Evolutionary conservation across 2,888 invertebrate species (phyloP).

Genomic region (Drosophila peninsularis): DNA sequence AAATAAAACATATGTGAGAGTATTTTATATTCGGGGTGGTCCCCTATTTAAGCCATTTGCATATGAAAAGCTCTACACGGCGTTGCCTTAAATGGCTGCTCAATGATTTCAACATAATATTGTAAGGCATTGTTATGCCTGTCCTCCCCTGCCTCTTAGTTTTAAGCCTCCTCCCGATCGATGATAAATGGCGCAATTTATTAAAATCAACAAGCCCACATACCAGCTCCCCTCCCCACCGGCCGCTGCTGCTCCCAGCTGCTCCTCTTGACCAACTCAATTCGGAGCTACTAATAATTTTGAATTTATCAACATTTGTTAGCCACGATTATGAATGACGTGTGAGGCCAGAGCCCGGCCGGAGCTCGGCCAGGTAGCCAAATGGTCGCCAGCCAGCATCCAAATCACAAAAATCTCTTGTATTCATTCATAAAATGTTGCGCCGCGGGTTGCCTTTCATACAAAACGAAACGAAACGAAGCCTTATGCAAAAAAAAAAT

Average conservation of each 20-base stretch:
- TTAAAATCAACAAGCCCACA: conserved; percentile 72
- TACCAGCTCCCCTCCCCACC: conserved; percentile 19
- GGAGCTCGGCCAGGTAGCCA: conserved; percentile 63
- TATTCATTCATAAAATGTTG: conserved; percentile 66
- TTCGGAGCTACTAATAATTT: conserved; percentile 73
- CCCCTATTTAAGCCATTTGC: conserved; percentile 59
- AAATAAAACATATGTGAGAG: conserved; percentile 17
- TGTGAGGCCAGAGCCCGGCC: conserved; percentile 53
- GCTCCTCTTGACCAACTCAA: conserved; percentile 39
- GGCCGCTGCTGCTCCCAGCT: not conserved
- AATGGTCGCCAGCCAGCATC: conserved; percentile 56
- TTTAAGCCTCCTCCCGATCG: conserved; percentile 14
- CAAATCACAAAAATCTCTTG: conserved; percentile 32
- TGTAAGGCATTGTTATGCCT: conserved; percentile 61
- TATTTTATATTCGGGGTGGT: conserved; percentile 62
- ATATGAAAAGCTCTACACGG: conserved; percentile 69
- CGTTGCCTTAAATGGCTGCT: conserved; percentile 71
- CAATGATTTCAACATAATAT: conserved; percentile 82
- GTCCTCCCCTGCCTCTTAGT: conserved; percentile 6
- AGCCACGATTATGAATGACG: conserved; percentile 78
- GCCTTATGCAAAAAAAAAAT: conserved; percentile 32
- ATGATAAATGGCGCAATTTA: conserved; percentile 78
- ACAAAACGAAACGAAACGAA: conserved; percentile 9
- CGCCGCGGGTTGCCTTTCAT: conserved; percentile 44
- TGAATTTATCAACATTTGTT: conserved; percentile 81